Conservation (phyloP, 92 coral and sea anemone species). For the Palythoa grandis region DNA sequence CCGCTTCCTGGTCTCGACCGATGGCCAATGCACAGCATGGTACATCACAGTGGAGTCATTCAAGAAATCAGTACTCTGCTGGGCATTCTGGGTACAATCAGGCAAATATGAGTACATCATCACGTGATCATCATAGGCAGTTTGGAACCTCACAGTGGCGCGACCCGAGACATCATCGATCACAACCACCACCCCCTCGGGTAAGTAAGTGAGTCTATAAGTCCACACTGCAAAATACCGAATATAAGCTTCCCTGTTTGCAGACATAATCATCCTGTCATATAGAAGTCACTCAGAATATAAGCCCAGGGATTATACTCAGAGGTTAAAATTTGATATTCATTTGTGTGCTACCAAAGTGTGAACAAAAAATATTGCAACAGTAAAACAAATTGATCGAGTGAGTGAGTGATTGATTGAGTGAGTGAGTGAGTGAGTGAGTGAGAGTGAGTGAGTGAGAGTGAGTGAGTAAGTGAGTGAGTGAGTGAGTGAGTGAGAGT, state of each 20-base stretch:
- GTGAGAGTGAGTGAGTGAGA: neutral
- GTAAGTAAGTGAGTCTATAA: neutral
- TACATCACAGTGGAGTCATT: neutral
- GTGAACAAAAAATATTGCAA: neutral
- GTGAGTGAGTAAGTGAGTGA: too few species aligned
- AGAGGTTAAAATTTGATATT: neutral
- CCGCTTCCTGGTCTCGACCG: conserved; percentile 46
- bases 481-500: too few species aligned
- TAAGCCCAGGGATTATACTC: neutral
- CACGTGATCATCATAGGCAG: neutral
- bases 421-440: neutral
- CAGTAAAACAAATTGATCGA: neutral
- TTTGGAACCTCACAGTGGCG: conserved; percentile 25
- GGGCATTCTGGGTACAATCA: conserved; percentile 12
- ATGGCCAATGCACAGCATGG: neutral
- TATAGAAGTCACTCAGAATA: neutral
- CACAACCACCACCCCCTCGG: conserved; percentile 27
- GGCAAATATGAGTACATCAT: neutral
- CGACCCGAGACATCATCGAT: conserved; percentile 41
- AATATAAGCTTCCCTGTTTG: neutral
- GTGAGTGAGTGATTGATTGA: neutral
- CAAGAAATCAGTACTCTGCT: neutral
- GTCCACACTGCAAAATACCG: neutral
- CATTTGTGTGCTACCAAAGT: neutral
- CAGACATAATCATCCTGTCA: too few species aligned